Evolutionary conservation across 2,888 invertebrate species (phyloP).

Genomic region (Galerucella pusilla): DNA sequence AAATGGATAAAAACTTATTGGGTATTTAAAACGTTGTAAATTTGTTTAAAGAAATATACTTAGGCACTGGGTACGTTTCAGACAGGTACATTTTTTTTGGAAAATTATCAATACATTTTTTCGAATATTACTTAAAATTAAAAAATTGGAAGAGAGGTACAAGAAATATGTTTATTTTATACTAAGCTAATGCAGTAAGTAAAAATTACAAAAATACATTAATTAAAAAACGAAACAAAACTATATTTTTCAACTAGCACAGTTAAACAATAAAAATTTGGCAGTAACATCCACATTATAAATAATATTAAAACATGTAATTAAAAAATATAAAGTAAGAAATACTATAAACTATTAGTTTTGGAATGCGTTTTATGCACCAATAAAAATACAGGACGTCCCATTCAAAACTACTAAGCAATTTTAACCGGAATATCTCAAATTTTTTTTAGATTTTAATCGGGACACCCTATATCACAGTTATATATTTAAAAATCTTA

Average conservation of each 20-base stretch:
- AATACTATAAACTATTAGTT: constrained; percentile 56
- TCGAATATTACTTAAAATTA: constrained; percentile 18
- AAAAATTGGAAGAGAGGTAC: constrained; percentile 52
- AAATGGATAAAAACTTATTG: constrained; percentile 11
- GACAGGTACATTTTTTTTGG: constrained; percentile 18
- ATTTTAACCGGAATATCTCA: no score
- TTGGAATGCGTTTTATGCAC: constrained; percentile 62
- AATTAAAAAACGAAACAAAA: constrained; percentile 58
- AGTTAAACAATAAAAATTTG: constrained; percentile 60
- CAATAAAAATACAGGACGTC: constrained; percentile 46
- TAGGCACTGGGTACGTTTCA: constrained; percentile 15
- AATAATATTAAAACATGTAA: constrained; percentile 51
- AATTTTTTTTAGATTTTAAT: constrained; percentile 35
- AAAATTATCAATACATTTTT: constrained; percentile 34
- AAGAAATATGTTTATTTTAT: constrained; percentile 50
- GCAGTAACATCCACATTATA: constrained; percentile 60
- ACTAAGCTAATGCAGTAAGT: constrained; percentile 46
- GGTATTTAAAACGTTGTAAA: no score
- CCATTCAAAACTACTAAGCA: not conserved
- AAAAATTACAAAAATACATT: constrained; percentile 58
- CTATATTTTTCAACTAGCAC: constrained; percentile 55
- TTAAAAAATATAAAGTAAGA: constrained; percentile 48
- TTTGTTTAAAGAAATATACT: not conserved
- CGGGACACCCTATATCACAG: constrained; percentile 33
- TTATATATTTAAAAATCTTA: constrained; percentile 50